phyloP scores from a whole-genome alignment of 1,140 invertebrate genomes.

The Acromyrmex charruanus region DNA sequence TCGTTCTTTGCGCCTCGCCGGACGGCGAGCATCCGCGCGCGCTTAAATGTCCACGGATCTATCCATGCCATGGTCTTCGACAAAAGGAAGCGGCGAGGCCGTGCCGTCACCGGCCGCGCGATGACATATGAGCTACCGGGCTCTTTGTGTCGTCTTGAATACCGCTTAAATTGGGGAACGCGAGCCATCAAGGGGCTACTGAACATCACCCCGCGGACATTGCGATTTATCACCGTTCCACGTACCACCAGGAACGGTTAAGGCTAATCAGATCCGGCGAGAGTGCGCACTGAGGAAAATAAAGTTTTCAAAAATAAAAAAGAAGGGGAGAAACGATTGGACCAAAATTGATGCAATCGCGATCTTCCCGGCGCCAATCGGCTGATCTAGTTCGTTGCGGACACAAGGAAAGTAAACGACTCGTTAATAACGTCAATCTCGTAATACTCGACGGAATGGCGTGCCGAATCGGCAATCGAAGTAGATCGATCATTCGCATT shows the following conservation, averaged over 20 bases:
- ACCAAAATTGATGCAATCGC: not conserved
- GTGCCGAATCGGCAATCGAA: conserved; percentile 20
- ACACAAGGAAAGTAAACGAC: conserved; percentile 22
- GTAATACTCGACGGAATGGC: not conserved
- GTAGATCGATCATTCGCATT: conserved; percentile 12
- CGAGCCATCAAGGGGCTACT: conserved; percentile 76
- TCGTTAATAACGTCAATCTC: conserved; percentile 25
- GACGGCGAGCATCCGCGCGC: conserved; percentile 15
- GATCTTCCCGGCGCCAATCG: conserved; percentile 8
- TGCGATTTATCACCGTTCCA: conserved; percentile 76
- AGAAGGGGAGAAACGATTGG: not conserved
- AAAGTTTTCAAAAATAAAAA: not conserved
- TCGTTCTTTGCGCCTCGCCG: conserved; percentile 58
- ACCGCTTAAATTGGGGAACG: conserved; percentile 83
- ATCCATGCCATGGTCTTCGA: conserved; percentile 66
- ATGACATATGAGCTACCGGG: conserved; percentile 84
- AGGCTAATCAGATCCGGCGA: conserved; percentile 25
- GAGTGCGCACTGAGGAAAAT: not conserved
- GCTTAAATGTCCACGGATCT: conserved; percentile 74
- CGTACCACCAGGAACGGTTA: not conserved
- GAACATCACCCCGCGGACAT: conserved; percentile 68
- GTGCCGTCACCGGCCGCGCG: conserved; percentile 76
- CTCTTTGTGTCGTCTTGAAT: conserved; percentile 84
- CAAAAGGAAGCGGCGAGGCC: conserved; percentile 63
- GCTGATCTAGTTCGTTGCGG: conserved; percentile 3